Conservation (phyloP, 2,888 invertebrate species). For the Hesperia comma region DNA sequence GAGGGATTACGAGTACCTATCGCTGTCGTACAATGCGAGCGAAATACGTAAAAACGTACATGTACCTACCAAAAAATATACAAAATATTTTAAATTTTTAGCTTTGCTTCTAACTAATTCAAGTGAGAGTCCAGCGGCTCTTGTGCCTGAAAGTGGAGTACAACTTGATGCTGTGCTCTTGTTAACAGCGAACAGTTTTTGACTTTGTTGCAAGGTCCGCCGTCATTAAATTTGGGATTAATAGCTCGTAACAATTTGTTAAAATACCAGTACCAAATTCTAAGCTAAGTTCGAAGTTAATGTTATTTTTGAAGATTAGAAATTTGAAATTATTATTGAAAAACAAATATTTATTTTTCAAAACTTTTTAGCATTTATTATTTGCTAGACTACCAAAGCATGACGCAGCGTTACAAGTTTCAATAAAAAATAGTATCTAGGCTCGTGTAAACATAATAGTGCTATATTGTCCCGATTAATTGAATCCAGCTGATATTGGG, state of each 20-base stretch:
- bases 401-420: too few species aligned
- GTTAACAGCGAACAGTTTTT: slow-evolving; percentile 1
- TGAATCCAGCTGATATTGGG: slow-evolving; percentile 12
- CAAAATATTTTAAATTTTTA: slow-evolving; percentile 1
- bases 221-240: neutral
- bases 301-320: too few species aligned
- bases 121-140: neutral
- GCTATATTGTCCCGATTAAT: neutral
- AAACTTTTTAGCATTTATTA: too few species aligned
- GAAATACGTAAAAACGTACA: neutral
- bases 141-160: neutral
- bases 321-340: too few species aligned
- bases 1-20: too few species aligned
- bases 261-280: too few species aligned
- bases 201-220: neutral
- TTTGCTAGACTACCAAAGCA: too few species aligned
- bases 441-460: neutral
- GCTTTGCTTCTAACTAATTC: neutral
- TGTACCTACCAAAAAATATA: neutral
- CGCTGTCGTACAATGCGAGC: too few species aligned
- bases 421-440: neutral
- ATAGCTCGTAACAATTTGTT: neutral
- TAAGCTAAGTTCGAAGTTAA: too few species aligned
- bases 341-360: too few species aligned
- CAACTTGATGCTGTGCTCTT: neutral